These are phyloP conservation scores for Podarcis siculus DNA, from an alignment of 2,797 vertebrate species.

Conservation along the genomic window DNA sequence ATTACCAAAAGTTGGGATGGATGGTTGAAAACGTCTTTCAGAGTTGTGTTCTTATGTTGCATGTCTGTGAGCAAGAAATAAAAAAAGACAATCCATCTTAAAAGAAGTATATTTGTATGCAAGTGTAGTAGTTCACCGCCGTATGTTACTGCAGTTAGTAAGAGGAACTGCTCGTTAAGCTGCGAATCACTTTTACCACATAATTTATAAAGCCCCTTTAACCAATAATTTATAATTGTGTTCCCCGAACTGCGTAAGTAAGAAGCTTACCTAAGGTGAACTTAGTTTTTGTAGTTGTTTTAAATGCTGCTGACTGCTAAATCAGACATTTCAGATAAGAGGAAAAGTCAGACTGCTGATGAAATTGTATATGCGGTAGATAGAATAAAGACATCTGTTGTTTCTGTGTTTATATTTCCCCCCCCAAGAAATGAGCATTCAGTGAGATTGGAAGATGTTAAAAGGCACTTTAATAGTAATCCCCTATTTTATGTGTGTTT, in stretches of 20 bases:
- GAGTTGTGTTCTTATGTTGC: accelerated
- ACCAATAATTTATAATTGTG: neutral
- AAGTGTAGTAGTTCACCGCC: neutral
- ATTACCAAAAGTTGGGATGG: slow-evolving; percentile 13
- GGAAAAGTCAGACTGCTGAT: neutral
- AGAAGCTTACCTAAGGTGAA: slow-evolving; percentile 3
- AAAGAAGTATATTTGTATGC: neutral
- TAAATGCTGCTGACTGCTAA: neutral
- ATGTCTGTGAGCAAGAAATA: neutral
- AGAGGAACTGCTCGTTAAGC: neutral
- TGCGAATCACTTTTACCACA: neutral
- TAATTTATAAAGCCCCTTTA: neutral
- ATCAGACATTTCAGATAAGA: slow-evolving; percentile 12
- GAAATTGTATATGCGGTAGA: slow-evolving; percentile 13
- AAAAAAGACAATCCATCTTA: neutral
- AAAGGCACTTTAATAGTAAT: neutral
- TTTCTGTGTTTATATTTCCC: slow-evolving; percentile 4
- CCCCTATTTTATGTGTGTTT: neutral
- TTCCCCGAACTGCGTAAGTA: neutral
- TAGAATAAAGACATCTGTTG: slow-evolving; percentile 26
- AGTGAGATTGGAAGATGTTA: neutral
- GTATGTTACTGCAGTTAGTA: neutral
- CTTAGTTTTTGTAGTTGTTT: neutral
- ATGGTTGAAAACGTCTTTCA: slow-evolving; percentile 34
- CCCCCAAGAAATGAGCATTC: slow-evolving; percentile 14